Conservation (phyloP, 1,140 invertebrate genomes). For the Magallana ariakensis region DNA sequence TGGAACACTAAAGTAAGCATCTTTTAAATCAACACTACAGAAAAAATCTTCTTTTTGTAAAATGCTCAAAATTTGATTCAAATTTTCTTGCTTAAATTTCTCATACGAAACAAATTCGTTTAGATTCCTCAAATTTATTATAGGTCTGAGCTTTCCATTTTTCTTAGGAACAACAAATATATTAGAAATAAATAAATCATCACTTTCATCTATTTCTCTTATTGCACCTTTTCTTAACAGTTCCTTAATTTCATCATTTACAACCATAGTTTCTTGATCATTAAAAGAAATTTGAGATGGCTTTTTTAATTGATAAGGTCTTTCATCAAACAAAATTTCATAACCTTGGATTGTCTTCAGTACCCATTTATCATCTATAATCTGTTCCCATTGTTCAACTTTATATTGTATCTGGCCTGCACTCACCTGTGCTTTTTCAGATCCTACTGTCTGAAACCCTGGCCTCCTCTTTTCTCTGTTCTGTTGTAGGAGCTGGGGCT, state of each 20-base stretch:
- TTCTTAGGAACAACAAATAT: constrained; percentile 52
- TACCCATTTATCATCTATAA: not conserved
- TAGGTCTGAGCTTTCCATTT: constrained; percentile 38
- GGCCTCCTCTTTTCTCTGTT: too few species aligned
- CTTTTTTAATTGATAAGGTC: not conserved
- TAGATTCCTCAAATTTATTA: constrained; percentile 39
- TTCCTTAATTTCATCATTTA: not conserved
- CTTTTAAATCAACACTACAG: constrained; percentile 50
- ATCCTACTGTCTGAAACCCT: not conserved
- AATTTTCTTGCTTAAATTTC: constrained; percentile 49
- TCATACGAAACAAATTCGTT: constrained; percentile 44
- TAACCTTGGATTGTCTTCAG: not conserved
- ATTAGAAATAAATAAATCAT: constrained; percentile 16
- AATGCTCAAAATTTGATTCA: constrained; percentile 29
- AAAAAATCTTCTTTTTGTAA: constrained; percentile 45
- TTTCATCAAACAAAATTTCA: not conserved
- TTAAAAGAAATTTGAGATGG: not conserved
- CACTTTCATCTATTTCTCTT: not conserved
- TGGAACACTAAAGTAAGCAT: constrained; percentile 45
- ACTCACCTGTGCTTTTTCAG: not conserved
- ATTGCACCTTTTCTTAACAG: constrained; percentile 3
- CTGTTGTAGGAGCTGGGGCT: too few species aligned
- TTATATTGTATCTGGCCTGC: not conserved
- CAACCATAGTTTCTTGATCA: not conserved
- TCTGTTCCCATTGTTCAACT: not conserved